phyloP scores from a whole-genome alignment of 2,888 invertebrate species.

The Therioaphis trifolii region DNA sequence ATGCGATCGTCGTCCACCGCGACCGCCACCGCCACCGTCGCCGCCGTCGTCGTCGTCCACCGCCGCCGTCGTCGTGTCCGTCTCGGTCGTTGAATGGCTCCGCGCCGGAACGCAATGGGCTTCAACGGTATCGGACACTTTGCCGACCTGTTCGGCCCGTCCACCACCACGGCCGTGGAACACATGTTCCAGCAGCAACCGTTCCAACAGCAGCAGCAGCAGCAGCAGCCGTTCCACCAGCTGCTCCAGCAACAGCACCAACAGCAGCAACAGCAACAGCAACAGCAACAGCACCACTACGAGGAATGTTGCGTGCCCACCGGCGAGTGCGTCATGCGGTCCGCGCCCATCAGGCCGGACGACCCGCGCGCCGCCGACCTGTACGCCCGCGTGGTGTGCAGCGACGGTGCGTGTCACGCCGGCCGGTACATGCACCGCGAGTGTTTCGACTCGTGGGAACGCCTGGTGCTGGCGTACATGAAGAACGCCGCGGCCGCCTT shows the following conservation, averaged over 20 bases:
- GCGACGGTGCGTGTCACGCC: constrained; percentile 89
- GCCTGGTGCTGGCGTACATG: constrained; percentile 85
- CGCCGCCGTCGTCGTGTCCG: background rate
- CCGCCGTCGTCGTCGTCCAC: too few species aligned
- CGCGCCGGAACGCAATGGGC: constrained; percentile 67
- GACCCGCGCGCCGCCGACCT: constrained; percentile 85
- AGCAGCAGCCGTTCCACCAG: too few species aligned
- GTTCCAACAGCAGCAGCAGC: constrained; percentile 62
- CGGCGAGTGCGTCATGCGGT: constrained; percentile 80
- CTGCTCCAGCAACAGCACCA: constrained; percentile 65
- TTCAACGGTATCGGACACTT: constrained; percentile 57
- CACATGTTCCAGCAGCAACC: constrained; percentile 44
- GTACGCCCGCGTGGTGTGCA: constrained; percentile 90
- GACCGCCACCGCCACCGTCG: too few species aligned
- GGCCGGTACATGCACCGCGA: constrained; percentile 96
- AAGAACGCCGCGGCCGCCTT: constrained; percentile 88
- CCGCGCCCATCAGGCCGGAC: constrained; percentile 73
- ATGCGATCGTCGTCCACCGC: constrained; percentile 31
- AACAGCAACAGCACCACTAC: constrained; percentile 70
- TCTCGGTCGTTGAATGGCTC: constrained; percentile 49
- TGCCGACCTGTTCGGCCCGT: constrained; percentile 59
- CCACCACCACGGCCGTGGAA: constrained; percentile 49
- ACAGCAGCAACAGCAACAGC: constrained; percentile 65
- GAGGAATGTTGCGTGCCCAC: constrained; percentile 84
- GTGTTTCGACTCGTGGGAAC: constrained; percentile 96